Conservation (phyloP, 2,797 vertebrate genomes). For the Manis pentadactyla region DNA sequence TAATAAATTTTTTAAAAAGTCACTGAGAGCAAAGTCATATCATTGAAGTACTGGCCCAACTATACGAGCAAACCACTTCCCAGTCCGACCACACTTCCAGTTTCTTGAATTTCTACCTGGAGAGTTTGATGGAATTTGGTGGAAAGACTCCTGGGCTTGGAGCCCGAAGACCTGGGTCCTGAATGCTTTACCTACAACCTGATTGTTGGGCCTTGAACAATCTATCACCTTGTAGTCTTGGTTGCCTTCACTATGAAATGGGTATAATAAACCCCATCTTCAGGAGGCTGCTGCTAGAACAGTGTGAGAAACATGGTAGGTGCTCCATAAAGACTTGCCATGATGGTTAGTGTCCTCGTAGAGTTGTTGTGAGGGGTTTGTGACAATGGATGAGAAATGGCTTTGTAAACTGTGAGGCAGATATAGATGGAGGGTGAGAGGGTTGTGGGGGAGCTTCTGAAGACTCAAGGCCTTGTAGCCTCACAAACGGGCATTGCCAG, state of each 20-base stretch:
- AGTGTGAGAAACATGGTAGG: rapidly evolving
- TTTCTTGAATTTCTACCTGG: neutral
- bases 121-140: neutral
- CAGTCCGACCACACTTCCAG: neutral
- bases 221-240: neutral
- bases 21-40: neutral
- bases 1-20: neutral
- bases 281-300: neutral
- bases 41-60: neutral
- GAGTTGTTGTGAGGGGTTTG: neutral
- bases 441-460: neutral
- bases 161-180: neutral
- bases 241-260: neutral
- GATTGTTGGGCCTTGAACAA: neutral
- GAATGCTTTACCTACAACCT: neutral
- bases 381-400: neutral
- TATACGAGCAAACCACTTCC: neutral
- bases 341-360: rapidly evolving
- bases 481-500: neutral
- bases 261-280: too few relatives aligned
- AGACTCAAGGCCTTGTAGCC: neutral
- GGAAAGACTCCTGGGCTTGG: neutral
- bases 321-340: neutral
- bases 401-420: neutral
- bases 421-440: too few relatives aligned